A percentile compares a stretch with the other conserved stretches of the same genome.
Evolutionary conservation across 1,140 invertebrate species (phyloP).

Genomic region (Musca domestica): DNA sequence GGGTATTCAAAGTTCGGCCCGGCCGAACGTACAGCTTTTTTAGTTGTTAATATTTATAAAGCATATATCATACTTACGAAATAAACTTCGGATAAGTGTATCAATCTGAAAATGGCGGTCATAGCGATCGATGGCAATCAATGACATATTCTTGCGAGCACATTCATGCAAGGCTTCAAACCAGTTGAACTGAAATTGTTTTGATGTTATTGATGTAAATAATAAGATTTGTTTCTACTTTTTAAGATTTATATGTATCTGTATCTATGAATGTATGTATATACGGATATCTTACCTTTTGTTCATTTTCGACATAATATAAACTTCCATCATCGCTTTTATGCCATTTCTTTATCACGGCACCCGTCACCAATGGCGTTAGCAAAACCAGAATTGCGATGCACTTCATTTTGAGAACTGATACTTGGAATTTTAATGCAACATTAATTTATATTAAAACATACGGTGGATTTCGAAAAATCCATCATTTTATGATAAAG

Average conservation of each 20-base stretch:
- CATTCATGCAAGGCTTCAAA: background rate
- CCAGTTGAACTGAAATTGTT: slow-evolving; percentile 7
- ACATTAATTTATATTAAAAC: no score
- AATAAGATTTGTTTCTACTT: background rate
- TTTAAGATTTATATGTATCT: background rate
- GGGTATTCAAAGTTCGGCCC: no score
- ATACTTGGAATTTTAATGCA: no score
- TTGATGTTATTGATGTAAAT: background rate
- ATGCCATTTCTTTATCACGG: background rate
- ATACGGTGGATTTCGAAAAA: no score
- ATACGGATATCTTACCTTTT: background rate
- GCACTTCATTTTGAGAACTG: no score
- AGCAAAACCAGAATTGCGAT: no score
- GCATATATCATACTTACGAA: no score
- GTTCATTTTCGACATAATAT: background rate
- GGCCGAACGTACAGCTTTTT: no score
- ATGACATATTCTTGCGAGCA: slow-evolving; percentile 2
- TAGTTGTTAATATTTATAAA: no score
- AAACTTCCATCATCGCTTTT: background rate
- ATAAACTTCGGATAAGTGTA: background rate
- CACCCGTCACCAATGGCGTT: background rate
- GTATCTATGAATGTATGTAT: background rate
- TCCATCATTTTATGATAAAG: no score
- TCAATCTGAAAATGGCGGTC: background rate
- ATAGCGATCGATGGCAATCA: background rate